Base-by-base conservation (phyloP, 2,888 invertebrate genomes). In the Chrysina gloriosa region DNA sequence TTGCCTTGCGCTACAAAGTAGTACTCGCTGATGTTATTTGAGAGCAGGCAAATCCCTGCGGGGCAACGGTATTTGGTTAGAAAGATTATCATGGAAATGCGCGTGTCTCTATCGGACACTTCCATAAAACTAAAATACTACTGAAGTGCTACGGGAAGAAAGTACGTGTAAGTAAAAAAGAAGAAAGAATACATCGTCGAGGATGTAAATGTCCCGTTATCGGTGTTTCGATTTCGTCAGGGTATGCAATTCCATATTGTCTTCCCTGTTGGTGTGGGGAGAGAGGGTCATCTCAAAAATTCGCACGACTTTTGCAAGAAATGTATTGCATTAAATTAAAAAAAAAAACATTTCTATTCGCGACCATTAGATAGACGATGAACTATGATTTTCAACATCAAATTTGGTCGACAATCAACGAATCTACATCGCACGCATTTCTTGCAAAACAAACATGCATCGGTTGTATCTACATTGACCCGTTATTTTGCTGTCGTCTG, bases 1-100 rank as follows among this genome's bases (percentile, higher is more conserved):
- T 97, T 97, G 88, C 98, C 98, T 91, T 98, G 98, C 80, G 97
- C 88, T 82, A 97, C 94, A 90, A 92, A 96, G 89, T 89, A 86
- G 90, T 98, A 98, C 87, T 96, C 94, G 87, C 91, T 88, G 88
- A 97, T 90, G 89, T 97, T 91, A 85, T 96, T 90, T 80, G 90
- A 90, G 83, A 97, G 90, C 79, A 89, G 81, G 88, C 95, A 92
- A 82, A 86, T 89, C 0, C 90, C 96, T 96, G 76, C 65, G 68
- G 68, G 69, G 21, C 36, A 69, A 52, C 50, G 31, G n/a, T 52
- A 58, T 34, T 48, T 11, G 29, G 56, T 36, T 56, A 56, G 34
- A 34, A 42, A 9, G 42, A 23, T 25, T 47, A 29, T 1, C 23
- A 7, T 19, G n/a, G n/a, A n/a, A n/a, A n/a, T n/a, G n/a, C n/a